A percentile compares a stretch with the other conserved stretches of the same genome.
Evolutionary conservation across 2,113 vertebrate species (phyloP).

Genomic region (Plotosus lineatus): DNA sequence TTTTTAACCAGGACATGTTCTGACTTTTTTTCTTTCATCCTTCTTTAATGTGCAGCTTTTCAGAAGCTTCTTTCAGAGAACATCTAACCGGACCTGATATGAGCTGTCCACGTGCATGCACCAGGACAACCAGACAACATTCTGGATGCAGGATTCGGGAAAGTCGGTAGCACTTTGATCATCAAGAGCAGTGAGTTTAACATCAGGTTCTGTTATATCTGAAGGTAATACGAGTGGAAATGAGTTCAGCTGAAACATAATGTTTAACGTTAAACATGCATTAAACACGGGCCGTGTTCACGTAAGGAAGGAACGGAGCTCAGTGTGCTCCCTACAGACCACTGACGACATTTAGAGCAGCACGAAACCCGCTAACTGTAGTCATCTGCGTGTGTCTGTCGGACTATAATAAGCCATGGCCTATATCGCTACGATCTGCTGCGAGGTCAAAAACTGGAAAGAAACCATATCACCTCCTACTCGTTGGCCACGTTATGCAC

Average conservation of each 20-base stretch:
- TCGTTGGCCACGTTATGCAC: not conserved
- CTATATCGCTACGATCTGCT: conserved; percentile 7
- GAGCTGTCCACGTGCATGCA: not conserved
- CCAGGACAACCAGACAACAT: not conserved
- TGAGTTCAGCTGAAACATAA: not conserved
- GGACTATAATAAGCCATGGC: conserved; percentile 2
- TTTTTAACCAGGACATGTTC: conserved; percentile 28
- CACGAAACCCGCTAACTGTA: not conserved
- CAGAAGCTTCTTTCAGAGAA: not conserved
- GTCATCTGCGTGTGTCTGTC: not conserved
- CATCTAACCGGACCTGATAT: not conserved
- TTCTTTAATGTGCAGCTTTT: not conserved
- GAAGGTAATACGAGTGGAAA: not conserved
- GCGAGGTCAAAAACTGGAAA: not conserved
- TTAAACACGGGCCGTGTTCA: not conserved
- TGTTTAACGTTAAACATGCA: not conserved
- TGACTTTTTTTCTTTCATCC: not conserved
- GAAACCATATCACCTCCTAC: not conserved
- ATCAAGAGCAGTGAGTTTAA: too few species aligned
- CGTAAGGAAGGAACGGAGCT: not conserved
- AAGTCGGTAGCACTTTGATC: conserved; percentile 49
- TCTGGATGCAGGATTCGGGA: not conserved
- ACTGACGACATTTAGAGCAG: not conserved
- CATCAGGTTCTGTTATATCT: not conserved
- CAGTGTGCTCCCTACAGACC: not conserved